Evolutionary conservation across 2,888 invertebrate genomes (phyloP), one percentile per base, ranked within the genome.

Genomic region (Platynereis dumerilii): DNA sequence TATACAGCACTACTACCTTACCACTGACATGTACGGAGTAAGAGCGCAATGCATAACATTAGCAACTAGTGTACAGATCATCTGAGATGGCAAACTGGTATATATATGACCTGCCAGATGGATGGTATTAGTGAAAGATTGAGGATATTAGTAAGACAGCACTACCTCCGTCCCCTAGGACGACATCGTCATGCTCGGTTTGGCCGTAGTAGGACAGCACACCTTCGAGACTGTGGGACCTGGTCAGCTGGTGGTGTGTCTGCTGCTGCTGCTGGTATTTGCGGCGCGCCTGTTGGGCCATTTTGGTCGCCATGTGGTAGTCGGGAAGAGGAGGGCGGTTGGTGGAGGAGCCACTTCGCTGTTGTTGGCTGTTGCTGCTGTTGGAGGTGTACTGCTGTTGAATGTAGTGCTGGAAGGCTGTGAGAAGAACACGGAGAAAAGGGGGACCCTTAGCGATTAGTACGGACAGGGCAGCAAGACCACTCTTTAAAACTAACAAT

Each of bases 261-360:
- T 45, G 59, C 75, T 91, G 89, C 85, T 92, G 91, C 75, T 91
- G 87, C 61, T 77, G 79, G 60, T 79, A 75, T 71, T 77, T 80
- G 69, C 92, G 89, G 3, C 61, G 24, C 26, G 77, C 76, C 39
- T 76, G 65, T 60, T 78, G 76, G 26, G 92, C 92, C 88, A 93
- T 91, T 82, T 93, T 92, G 62, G 93, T 92, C 59, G 93, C 93
- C 73, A 92, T 89, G 80, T 90, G 91, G 87, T 93, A 93, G 60
- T 92, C 90, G 55, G 81, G 81, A 53, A 80, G 73, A 48, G 92
- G 92, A 64, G 91, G 92, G 78, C 91, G 91, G n/a, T n/a, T n/a
- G 81, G 91, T 88, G 48, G 45, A 45, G 10, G 53, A 26, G n/a
- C n/a, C n/a, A n/a, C n/a, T n/a, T 52, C 52, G 48, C 52, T 45